Evolutionary conservation across 2,888 invertebrate genomes (phyloP).

Genomic region (Pachliopta kotzebuea): DNA sequence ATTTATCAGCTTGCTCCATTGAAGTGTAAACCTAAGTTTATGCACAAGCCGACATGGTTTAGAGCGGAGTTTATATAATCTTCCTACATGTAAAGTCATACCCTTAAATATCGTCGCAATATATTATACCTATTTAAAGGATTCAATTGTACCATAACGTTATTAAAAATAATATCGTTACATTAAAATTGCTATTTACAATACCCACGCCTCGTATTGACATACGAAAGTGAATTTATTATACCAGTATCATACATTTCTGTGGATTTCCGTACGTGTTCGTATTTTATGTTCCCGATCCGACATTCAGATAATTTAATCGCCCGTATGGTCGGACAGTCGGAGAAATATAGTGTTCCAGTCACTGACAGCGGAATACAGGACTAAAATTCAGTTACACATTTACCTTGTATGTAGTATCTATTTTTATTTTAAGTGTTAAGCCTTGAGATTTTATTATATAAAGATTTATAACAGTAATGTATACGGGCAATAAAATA

Average conservation of each 20-base stretch:
- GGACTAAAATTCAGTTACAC: neutral
- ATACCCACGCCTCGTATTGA: conserved; percentile 2
- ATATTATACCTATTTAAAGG: no score
- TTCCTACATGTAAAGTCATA: no score
- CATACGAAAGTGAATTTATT: neutral
- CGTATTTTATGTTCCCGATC: conserved; percentile 16
- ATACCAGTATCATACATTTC: neutral
- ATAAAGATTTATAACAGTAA: neutral
- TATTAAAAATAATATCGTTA: neutral
- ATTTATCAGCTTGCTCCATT: no score
- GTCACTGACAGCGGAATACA: conserved; percentile 4
- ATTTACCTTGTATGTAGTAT: neutral
- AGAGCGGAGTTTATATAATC: no score
- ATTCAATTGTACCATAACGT: neutral
- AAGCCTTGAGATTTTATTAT: neutral
- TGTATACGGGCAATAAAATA: neutral
- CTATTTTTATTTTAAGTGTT: no score
- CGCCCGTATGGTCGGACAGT: conserved; percentile 5
- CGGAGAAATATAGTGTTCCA: neutral
- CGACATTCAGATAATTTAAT: conserved; percentile 24
- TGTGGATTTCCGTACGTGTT: conserved; percentile 15
- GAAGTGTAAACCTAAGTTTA: no score
- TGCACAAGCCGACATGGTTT: no score
- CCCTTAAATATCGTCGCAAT: no score
- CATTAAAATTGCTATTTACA: neutral